Evolutionary conservation across 2,888 invertebrate species (phyloP).

Genomic region (Dolichopus griseipennis): DNA sequence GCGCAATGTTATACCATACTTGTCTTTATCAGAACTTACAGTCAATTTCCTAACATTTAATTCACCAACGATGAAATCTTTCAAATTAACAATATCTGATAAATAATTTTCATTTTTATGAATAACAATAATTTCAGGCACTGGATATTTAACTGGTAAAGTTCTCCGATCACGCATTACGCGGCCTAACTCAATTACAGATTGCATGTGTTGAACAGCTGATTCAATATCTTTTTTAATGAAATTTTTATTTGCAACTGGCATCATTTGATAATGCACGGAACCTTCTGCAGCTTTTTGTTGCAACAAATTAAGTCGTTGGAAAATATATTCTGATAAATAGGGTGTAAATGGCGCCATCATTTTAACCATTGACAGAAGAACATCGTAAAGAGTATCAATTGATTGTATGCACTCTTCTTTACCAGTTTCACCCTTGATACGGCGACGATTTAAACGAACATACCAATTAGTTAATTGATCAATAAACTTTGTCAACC

Average conservation of each 20-base stretch:
- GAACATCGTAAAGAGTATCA: constrained; percentile 77
- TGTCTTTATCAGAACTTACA: constrained; percentile 79
- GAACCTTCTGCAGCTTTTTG: constrained; percentile 54
- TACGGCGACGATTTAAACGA: constrained; percentile 85
- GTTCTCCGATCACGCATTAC: constrained; percentile 88
- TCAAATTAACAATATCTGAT: constrained; percentile 65
- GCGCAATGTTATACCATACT: constrained; percentile 80
- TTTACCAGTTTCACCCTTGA: constrained; percentile 82
- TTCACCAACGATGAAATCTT: constrained; percentile 84
- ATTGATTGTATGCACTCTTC: constrained; percentile 77
- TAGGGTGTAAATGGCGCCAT: constrained; percentile 99
- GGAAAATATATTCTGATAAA: constrained; percentile 90
- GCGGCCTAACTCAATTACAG: constrained; percentile 87
- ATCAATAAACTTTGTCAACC: constrained; percentile 91
- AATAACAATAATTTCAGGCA: constrained; percentile 92
- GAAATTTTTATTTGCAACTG: constrained; percentile 58
- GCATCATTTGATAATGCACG: constrained; percentile 88
- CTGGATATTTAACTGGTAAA: constrained; percentile 90
- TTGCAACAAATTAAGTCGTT: constrained; percentile 63
- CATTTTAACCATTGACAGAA: constrained; percentile 79
- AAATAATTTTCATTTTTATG: constrained; percentile 74
- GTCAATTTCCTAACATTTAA: constrained; percentile 81
- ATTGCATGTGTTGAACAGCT: constrained; percentile 87
- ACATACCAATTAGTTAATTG: constrained; percentile 99
- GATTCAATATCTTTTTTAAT: constrained; percentile 81